These are phyloP conservation scores for Heliangelus exortis DNA, from an alignment of 2,797 vertebrate species.

Conservation along the genomic window DNA sequence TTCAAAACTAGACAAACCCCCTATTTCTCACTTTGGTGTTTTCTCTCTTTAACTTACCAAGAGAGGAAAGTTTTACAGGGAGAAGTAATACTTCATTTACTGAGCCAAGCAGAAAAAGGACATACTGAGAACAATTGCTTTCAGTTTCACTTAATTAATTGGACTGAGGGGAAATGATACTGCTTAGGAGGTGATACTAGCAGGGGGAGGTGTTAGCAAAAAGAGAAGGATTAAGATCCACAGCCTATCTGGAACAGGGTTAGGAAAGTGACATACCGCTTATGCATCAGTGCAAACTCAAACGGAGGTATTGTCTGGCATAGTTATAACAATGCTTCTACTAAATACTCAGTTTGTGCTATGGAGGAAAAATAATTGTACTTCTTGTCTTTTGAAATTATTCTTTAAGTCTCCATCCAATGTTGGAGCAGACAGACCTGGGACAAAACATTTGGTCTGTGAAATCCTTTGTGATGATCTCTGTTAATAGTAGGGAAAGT, in stretches of 20 bases:
- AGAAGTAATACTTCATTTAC: not conserved
- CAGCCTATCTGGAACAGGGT: not conserved
- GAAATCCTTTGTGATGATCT: not conserved
- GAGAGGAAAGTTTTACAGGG: not conserved
- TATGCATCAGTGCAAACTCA: not conserved
- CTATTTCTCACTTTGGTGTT: not conserved
- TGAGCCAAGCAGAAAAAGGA: not conserved
- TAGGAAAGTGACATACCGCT: not conserved
- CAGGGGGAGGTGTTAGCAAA: not conserved
- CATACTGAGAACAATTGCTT: not conserved
- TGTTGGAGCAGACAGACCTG: not conserved
- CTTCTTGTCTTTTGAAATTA: not conserved
- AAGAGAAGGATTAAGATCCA: not conserved
- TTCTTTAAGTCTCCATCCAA: not conserved
- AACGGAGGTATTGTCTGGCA: not conserved
- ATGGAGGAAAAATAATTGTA: not conserved
- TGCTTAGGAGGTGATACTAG: not conserved
- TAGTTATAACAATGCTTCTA: not conserved
- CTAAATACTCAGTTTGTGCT: not conserved
- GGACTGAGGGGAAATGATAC: not conserved
- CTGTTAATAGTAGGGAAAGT: not conserved
- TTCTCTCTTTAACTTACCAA: not conserved
- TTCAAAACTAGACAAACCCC: not conserved
- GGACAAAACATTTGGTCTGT: not conserved
- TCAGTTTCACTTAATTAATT: constrained; percentile 19